These are phyloP conservation scores for Eupithecia inturbata DNA, from an alignment of 2,888 invertebrate genomes.

Conservation along the genomic window DNA sequence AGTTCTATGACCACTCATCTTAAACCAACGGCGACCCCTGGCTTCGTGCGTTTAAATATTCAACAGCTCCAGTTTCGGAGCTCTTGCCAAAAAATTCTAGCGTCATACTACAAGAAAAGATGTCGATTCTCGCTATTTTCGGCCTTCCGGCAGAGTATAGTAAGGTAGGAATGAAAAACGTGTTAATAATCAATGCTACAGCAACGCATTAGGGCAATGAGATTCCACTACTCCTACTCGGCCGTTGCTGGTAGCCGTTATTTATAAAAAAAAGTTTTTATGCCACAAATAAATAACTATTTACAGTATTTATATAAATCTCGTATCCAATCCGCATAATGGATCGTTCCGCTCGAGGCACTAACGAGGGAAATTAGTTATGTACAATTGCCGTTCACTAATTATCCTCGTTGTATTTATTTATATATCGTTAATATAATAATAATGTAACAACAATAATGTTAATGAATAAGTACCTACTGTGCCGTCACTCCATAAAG, in stretches of 20 bases:
- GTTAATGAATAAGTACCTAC: too few species aligned
- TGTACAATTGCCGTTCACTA: background rate
- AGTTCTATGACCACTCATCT: background rate
- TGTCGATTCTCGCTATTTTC: background rate
- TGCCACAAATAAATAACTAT: background rate
- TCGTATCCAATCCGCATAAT: background rate
- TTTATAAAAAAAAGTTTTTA: conserved; percentile 12
- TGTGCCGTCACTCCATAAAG: too few species aligned
- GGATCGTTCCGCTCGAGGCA: background rate
- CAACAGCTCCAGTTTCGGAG: conserved; percentile 3
- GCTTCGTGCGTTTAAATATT: conserved; percentile 10
- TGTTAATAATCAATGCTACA: conserved; percentile 18
- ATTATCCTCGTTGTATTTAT: too few species aligned
- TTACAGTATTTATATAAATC: background rate
- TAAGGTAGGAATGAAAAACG: conserved; percentile 1
- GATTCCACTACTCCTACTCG: too few species aligned
- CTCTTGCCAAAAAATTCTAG: background rate
- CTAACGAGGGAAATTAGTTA: background rate
- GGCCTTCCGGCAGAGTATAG: background rate
- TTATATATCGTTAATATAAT: too few species aligned
- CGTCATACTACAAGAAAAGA: background rate
- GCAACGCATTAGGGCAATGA: conserved; percentile 13
- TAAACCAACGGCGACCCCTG: background rate
- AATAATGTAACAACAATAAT: too few species aligned
- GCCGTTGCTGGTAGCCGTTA: conserved; percentile 19